Evolutionary conservation across 2,888 invertebrate species (phyloP).

Genomic region (Drosophila basisetae): DNA sequence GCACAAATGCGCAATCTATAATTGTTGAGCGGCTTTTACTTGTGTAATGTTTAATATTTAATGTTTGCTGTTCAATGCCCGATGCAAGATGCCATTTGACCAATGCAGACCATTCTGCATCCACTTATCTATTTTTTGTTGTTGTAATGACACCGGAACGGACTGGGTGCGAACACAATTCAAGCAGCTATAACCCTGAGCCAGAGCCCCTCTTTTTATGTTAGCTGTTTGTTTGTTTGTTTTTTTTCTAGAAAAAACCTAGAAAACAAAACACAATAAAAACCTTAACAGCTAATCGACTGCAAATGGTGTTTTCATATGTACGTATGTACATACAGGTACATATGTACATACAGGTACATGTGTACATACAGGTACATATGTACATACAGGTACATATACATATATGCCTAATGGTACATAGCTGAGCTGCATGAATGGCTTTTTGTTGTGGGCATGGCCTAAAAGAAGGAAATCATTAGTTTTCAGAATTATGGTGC

Average conservation of each 20-base stretch:
- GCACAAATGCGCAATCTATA: slow-evolving; percentile 56
- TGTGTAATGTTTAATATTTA: slow-evolving; percentile 47
- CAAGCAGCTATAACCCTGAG: slow-evolving; percentile 27
- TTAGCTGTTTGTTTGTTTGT: background rate
- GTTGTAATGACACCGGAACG: slow-evolving; percentile 12
- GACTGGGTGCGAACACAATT: slow-evolving; percentile 6
- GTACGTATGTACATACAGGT: background rate
- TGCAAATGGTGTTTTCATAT: slow-evolving; percentile 53
- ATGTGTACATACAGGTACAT: background rate
- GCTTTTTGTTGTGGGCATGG: slow-evolving; percentile 59
- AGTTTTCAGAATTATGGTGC: slow-evolving; percentile 30
- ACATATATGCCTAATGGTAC: background rate
- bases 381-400: background rate
- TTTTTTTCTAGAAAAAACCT: background rate
- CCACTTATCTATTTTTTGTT: background rate
- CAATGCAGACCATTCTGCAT: slow-evolving; percentile 19
- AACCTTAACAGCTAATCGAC: slow-evolving; percentile 49
- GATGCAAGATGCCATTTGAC: slow-evolving; percentile 15
- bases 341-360: background rate
- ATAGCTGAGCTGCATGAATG: slow-evolving; percentile 45
- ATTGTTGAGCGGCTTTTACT: slow-evolving; percentile 41
- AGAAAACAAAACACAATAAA: slow-evolving; percentile 9
- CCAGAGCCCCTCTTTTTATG: slow-evolving; percentile 2
- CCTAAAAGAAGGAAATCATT: slow-evolving; percentile 67
- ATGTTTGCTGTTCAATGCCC: slow-evolving; percentile 19